These are phyloP conservation scores for Gavia stellata DNA, from an alignment of 2,113 vertebrate species.

Conservation along the genomic window DNA sequence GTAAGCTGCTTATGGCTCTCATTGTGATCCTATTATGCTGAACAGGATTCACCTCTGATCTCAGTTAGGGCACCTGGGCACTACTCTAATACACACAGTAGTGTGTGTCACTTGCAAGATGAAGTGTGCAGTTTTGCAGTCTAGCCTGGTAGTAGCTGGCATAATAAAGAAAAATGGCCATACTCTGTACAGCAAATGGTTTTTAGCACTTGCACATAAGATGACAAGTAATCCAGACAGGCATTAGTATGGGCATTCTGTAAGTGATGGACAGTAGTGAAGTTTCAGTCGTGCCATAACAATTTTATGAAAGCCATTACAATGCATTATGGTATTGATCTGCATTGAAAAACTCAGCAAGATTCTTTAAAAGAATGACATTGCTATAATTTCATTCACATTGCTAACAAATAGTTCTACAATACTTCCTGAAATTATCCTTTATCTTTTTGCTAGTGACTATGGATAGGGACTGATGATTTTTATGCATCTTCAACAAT, in stretches of 20 bases:
- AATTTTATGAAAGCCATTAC: background rate
- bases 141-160: background rate
- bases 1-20: background rate
- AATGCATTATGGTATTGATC: background rate
- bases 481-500: background rate
- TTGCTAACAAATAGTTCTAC: background rate
- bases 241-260: background rate
- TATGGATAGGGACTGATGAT: background rate
- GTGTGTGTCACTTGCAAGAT: background rate
- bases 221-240: background rate
- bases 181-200: background rate
- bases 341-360: background rate
- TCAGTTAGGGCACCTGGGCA: background rate
- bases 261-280: background rate
- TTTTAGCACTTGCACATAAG: background rate
- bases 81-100: background rate
- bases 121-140: background rate
- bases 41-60: background rate
- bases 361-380: background rate
- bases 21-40: background rate
- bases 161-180: conserved; percentile 7
- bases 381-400: background rate
- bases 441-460: background rate
- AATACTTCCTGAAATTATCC: background rate
- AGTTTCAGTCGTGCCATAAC: background rate